Evolutionary conservation across 2,797 vertebrate genomes (phyloP).

Genomic region (Lateolabrax maculatus): DNA sequence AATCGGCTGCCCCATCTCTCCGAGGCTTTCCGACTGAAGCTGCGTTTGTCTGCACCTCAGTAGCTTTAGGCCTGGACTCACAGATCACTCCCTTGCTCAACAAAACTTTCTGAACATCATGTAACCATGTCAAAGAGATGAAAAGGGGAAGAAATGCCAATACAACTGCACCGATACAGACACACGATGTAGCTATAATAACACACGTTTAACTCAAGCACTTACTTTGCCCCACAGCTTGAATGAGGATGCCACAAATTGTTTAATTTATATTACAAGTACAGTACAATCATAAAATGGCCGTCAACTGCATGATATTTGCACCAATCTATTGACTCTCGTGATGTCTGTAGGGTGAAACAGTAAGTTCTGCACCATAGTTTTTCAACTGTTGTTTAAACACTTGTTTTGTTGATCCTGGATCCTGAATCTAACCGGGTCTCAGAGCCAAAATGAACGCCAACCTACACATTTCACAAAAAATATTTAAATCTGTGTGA

Average conservation of each 20-base stretch:
- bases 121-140: not conserved
- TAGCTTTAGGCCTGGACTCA: not conserved
- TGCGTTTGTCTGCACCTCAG: not conserved
- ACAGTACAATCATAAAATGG: not conserved
- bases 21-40: not conserved
- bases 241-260: not conserved
- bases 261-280: not conserved
- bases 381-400: not conserved
- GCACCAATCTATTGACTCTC: not conserved
- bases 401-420: too few relatives aligned
- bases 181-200: not conserved
- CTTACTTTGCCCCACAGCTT: not conserved
- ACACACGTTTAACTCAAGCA: not conserved
- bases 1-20: slow-evolving; percentile 12
- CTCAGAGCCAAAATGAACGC: not conserved
- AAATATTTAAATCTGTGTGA: not conserved
- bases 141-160: not conserved
- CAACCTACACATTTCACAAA: not conserved
- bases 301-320: not conserved
- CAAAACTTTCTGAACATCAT: not conserved
- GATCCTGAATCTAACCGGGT: too few relatives aligned
- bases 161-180: not conserved
- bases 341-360: not conserved
- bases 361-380: too few relatives aligned
- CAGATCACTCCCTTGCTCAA: not conserved